phyloP scores from a whole-genome alignment of 1,140 invertebrate genomes.

The Drosophila repletoides region DNA sequence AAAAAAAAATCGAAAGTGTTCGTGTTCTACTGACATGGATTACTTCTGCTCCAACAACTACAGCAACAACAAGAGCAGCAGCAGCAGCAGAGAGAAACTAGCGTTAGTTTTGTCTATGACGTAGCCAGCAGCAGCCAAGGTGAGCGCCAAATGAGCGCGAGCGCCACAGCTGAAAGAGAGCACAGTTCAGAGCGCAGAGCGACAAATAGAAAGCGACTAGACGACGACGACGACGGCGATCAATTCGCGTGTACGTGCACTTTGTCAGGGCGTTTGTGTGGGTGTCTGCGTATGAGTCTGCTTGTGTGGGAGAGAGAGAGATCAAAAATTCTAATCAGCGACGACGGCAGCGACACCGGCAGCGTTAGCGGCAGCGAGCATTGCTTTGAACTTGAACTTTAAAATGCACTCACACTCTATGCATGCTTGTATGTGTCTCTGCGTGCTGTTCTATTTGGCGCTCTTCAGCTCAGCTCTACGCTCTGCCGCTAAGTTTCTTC shows the following conservation, averaged over 20 bases:
- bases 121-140: conserved; percentile 1
- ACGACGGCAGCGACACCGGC: conserved; percentile 29
- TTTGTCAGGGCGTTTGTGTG: conserved; percentile 38
- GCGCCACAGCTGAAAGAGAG: not conserved
- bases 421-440: conserved; percentile 6
- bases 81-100: conserved; percentile 19
- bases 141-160: conserved; percentile 26
- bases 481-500: not conserved
- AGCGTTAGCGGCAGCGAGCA: conserved; percentile 21
- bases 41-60: conserved; percentile 63
- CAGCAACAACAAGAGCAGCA: conserved; percentile 32
- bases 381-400: conserved; percentile 80
- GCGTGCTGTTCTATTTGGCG: conserved; percentile 38
- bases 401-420: conserved; percentile 54
- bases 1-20: conserved; percentile 77
- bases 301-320: conserved; percentile 1
- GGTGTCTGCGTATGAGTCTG: conserved; percentile 14
- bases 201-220: conserved; percentile 64
- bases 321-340: conserved; percentile 62
- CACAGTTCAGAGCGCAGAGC: conserved; percentile 22
- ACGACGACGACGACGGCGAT: conserved; percentile 19
- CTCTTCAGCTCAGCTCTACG: conserved; percentile 11
- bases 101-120: conserved; percentile 44
- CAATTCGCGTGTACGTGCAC: conserved; percentile 59
- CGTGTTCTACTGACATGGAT: conserved; percentile 81